Evolutionary conservation across 1,140 invertebrate species (phyloP), one percentile per base, ranked within the genome.

Genomic region (Drosophila pachea): DNA sequence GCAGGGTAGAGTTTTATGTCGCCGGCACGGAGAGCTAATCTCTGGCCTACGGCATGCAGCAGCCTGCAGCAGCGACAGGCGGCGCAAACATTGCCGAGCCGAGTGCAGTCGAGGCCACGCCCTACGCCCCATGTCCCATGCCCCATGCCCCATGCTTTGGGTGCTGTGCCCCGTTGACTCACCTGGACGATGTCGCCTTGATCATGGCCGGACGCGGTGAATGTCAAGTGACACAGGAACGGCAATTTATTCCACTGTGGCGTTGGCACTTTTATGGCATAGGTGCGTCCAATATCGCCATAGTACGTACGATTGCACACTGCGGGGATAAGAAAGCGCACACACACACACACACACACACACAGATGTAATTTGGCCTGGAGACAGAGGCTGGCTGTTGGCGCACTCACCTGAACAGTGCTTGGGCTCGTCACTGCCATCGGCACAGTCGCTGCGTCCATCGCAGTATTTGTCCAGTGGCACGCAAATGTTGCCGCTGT

Each of bases 271-370:
- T 92, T 92, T 89, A 96, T 87, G 74, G 94, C 92, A 90, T 97
- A 96, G 16, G 95, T 95, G 76, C 94, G 93, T 45, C 95, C 94
- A 70, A 94, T 93, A 77, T 94, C 94, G n/a, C 95, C 95, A 89
- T 96, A 96, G 89, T 96, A 97, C 33, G 95, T 97, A 65, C 95
- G 92, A 89, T 97, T 97, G 90, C 95, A 97, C 42, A 94, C 94
- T 90, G 91, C 42, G 42, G 29, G 35, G 35, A 61, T 12, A 63
- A 38, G 50, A 9, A 54, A 8, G 43, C 0, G 61, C 12, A 60
- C 11, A 50, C 22, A 72, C 45, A 74, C 22, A 54, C 8, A 0
- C 12, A 62, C 29, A 35, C 40, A 42, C 7, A 31, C 8, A 35
- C 1, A 31, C 9, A 47, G 4, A 29, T 50, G 40, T 33, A 49